phyloP scores from a whole-genome alignment of 1,140 invertebrate genomes.

The Listronotus bonariensis region DNA sequence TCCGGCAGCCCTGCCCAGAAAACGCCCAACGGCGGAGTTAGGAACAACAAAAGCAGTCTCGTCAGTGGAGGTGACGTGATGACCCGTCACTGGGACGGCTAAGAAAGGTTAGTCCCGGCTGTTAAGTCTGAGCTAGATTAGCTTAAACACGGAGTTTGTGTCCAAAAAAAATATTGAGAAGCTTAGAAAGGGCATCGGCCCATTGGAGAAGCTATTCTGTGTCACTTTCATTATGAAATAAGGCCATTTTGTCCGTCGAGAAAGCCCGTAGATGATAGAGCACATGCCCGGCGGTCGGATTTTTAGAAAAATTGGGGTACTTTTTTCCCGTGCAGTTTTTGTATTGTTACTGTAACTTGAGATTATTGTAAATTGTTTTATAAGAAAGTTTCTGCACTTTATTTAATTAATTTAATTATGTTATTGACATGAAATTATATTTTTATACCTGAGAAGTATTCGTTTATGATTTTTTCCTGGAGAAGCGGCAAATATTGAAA shows the following conservation, averaged over 20 bases:
- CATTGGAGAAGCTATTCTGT: constrained; percentile 9
- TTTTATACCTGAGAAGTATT: no score
- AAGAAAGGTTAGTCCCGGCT: constrained; percentile 24
- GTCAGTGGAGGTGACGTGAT: constrained; percentile 57
- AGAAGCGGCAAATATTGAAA: no score
- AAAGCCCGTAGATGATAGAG: no score
- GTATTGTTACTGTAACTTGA: no score
- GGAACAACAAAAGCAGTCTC: constrained; percentile 50
- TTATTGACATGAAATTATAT: no score
- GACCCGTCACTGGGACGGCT: constrained; percentile 37
- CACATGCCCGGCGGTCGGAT: no score
- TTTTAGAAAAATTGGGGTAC: no score
- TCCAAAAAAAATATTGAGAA: neutral
- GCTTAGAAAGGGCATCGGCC: constrained; percentile 2
- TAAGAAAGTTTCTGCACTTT: no score
- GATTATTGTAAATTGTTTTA: no score
- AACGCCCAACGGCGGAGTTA: constrained; percentile 23
- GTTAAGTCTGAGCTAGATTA: constrained; percentile 10
- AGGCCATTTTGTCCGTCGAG: neutral
- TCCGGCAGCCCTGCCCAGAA: constrained; percentile 2
- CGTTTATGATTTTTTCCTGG: no score
- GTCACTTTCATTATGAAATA: constrained; percentile 14
- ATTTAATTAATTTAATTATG: no score
- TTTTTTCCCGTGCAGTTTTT: no score
- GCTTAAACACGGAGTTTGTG: neutral